Conservation (phyloP, 2,888 invertebrate genomes). For the Andrena bucephala region DNA sequence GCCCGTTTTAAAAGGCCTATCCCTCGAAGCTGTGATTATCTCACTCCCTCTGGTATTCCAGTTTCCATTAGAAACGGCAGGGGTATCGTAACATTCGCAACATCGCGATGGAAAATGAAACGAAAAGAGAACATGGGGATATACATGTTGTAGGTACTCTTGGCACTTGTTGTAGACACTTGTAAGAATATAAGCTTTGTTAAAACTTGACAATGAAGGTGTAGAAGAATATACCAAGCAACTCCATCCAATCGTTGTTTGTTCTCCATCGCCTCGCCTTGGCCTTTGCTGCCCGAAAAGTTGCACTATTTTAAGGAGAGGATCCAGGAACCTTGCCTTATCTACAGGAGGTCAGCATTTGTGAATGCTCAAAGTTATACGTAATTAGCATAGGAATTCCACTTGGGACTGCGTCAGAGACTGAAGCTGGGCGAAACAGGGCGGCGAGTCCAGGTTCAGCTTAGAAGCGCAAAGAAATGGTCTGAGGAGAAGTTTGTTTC, state of each 20-base stretch:
- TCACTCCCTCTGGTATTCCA: not conserved
- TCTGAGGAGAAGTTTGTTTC: conserved; percentile 21
- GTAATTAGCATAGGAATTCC: conserved; percentile 3
- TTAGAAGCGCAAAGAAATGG: not conserved
- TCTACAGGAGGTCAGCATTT: not conserved
- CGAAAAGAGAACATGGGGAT: too few relatives aligned
- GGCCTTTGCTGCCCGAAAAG: too few relatives aligned
- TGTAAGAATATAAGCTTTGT: too few relatives aligned
- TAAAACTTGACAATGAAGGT: too few relatives aligned
- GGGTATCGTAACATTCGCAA: not conserved
- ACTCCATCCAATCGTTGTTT: too few relatives aligned
- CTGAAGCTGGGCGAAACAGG: not conserved
- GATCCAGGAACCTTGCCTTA: not conserved
- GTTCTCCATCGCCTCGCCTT: too few relatives aligned
- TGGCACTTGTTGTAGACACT: too few relatives aligned
- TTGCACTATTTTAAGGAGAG: too few relatives aligned
- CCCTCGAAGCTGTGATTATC: not conserved
- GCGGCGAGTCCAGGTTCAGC: conserved; percentile 3
- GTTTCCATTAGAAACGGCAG: not conserved
- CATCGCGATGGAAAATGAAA: not conserved
- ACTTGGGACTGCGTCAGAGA: not conserved
- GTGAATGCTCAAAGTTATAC: not conserved
- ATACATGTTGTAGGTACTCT: too few relatives aligned
- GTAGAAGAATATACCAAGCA: too few relatives aligned
- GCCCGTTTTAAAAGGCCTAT: conserved; percentile 1